phyloP scores from a whole-genome alignment of 2,797 vertebrate species.

The Mus caroli region DNA sequence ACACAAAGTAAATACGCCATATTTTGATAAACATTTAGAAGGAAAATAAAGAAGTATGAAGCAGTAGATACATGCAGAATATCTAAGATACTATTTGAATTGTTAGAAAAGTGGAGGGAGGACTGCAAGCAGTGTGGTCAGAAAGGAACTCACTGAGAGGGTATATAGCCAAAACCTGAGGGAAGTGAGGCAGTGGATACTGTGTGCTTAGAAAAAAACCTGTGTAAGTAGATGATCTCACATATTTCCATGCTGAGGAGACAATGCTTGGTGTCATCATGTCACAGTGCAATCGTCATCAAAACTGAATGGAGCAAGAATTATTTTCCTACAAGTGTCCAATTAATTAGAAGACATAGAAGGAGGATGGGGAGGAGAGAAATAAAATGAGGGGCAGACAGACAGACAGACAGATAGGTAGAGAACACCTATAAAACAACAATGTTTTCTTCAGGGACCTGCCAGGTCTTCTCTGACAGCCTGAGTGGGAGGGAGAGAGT shows the following conservation, averaged over 20 bases:
- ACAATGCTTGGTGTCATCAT: background rate
- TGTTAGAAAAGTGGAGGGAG: background rate
- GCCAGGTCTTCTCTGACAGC: background rate
- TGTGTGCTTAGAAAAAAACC: background rate
- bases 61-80: background rate
- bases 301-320: background rate
- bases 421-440: background rate
- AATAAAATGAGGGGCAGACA: background rate
- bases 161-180: background rate
- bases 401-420: background rate
- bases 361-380: background rate
- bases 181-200: background rate
- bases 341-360: background rate
- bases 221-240: background rate
- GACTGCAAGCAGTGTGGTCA: background rate
- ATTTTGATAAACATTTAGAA: background rate
- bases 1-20: background rate
- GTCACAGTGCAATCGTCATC: background rate
- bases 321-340: background rate
- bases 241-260: background rate
- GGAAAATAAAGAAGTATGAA: background rate
- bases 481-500: background rate
- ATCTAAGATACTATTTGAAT: background rate
- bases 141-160: background rate
- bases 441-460: background rate